Evolutionary conservation across 2,113 vertebrate species (phyloP).

Genomic region (Pangasianodon gigas): DNA sequence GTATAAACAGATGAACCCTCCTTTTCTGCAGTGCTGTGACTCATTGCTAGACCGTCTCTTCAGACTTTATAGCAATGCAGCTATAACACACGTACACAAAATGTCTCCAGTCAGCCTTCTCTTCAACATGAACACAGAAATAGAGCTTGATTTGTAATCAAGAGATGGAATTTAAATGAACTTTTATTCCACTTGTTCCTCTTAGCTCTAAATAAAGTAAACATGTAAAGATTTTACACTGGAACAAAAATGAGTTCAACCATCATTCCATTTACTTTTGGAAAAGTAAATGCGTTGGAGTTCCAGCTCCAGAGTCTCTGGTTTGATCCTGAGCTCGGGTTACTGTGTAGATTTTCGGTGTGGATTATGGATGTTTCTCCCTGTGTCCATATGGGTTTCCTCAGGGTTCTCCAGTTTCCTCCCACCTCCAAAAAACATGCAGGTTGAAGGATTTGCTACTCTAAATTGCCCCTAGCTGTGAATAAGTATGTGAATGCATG

Average conservation of each 20-base stretch:
- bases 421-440: background rate
- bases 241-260: background rate
- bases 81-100: background rate
- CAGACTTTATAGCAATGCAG: no score
- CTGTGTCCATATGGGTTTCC: background rate
- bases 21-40: background rate
- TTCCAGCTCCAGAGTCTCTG: background rate
- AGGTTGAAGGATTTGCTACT: background rate
- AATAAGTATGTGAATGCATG: background rate
- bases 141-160: background rate
- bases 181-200: background rate
- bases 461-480: background rate
- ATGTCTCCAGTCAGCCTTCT: background rate
- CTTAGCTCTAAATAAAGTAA: background rate
- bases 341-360: background rate
- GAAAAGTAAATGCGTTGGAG: background rate
- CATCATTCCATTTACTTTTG: background rate
- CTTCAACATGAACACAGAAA: background rate
- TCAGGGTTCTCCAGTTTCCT: background rate
- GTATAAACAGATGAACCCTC: background rate
- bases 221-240: background rate
- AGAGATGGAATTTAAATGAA: background rate
- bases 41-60: background rate
- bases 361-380: background rate
- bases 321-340: background rate